Evolutionary conservation across 2,113 vertebrate genomes (phyloP), one percentile per base, ranked within the genome.

Genomic region (Collichthys lucidus): DNA sequence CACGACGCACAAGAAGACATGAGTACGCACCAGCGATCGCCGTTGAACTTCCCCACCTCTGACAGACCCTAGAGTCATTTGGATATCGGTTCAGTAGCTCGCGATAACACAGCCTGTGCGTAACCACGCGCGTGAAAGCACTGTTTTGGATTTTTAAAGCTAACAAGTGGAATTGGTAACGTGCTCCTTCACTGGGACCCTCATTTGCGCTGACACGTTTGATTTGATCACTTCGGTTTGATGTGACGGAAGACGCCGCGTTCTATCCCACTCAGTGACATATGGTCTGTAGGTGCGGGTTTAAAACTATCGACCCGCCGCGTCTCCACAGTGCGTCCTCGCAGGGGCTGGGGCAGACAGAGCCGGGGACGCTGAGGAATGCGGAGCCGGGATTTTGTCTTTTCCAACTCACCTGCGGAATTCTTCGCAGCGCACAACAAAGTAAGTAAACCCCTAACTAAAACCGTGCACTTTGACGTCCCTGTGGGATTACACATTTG

Each of bases 281-380:
- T 79, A 85, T 86, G 88, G 68, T 87, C 64, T 74, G 85, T 65
- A 60, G 72, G 61, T 52, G 66, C 64, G 67, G 65, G 35, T 52
- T 65, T 53, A 56, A 76, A 74, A 59, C 62, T 19, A 50, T 50
- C 71, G 73, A 76, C 66, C 24, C 35, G 9, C 60, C 12, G 79
- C 61, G 44, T 66, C 61, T 77, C 80, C 86, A 77, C 62, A 19
- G 82, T 53, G 82, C 79, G 74, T 90, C 89, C 69, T 89, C 80
- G 49, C 82, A 20, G 85, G 76, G 65, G 74, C 86, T 61, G 80
- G 86, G 79, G 76, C 66, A 73, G 49, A 88, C 61, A 46, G 73
- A 86, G 46, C 20, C 20, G 63, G 55, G 71, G 86, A 89, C 82
- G 63, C 83, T 80, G 90, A 92, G 94, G 93, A 93, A 95, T 94